These are phyloP conservation scores for Hyperopisus bebe DNA, from an alignment of 2,113 vertebrate species.

Conservation along the genomic window DNA sequence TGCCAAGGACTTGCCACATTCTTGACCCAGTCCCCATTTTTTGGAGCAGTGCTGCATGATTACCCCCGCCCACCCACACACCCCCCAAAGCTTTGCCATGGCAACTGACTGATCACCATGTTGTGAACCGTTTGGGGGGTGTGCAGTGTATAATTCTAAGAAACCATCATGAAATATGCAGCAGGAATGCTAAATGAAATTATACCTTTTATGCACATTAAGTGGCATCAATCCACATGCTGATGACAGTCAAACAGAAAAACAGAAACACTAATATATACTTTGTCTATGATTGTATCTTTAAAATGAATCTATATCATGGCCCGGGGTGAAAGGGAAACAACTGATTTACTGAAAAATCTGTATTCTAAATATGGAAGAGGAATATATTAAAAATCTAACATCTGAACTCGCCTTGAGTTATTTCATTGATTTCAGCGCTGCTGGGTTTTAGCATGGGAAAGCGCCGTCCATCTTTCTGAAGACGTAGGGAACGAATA, in stretches of 20 bases:
- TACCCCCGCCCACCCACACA: background rate
- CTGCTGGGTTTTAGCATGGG: background rate
- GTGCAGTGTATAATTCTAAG: background rate
- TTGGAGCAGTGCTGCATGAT: background rate
- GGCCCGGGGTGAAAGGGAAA: conserved; percentile 29
- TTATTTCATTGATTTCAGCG: background rate
- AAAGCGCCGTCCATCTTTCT: background rate
- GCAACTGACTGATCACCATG: conserved; percentile 45
- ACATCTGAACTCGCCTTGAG: background rate
- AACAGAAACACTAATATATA: conserved; percentile 39
- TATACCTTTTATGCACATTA: background rate
- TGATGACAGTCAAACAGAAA: conserved; percentile 45
- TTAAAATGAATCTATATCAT: conserved; percentile 31
- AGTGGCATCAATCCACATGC: background rate
- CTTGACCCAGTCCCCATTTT: conserved; percentile 9
- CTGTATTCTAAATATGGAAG: conserved; percentile 33
- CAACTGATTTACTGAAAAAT: conserved; percentile 31
- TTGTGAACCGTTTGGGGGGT: conserved; percentile 26
- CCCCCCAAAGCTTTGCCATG: conserved; percentile 34
- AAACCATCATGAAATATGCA: background rate
- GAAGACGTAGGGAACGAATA: background rate
- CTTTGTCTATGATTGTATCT: conserved; percentile 40
- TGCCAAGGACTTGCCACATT: background rate
- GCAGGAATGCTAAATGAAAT: background rate
- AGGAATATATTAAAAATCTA: conserved; percentile 41